Evolutionary conservation across 2,888 invertebrate species (phyloP), one percentile per base, ranked within the genome.

Genomic region (Metacarcinus magister): DNA sequence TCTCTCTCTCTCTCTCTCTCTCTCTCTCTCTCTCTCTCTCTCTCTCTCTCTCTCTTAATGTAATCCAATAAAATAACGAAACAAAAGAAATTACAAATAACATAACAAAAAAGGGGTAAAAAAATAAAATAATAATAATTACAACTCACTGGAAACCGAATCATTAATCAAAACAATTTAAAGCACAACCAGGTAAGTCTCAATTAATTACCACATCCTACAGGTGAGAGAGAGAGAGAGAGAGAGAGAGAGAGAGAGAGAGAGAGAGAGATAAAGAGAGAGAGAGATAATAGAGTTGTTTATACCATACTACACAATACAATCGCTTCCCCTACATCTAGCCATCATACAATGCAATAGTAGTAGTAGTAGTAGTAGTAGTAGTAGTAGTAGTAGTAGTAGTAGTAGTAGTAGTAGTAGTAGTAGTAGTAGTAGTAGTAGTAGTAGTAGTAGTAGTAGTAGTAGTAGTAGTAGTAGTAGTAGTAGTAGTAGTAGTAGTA

Each of bases 11-110:
- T n/a, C n/a, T n/a, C n/a, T n/a, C n/a, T n/a, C n/a, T n/a, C n/a
- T n/a, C n/a, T n/a, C n/a, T n/a, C n/a, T 82, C n/a, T 82, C 82
- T 82, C 82, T 23, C 82, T 82, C 82, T 23, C n/a, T 82, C 82
- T 82, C 32, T 82, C 82, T 32, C 82, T 48, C 48, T 48, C 48
- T 48, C 48, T 48, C 5, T 13, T 48, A 5, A 48, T 48, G 7
- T 8, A 13, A 5, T 8, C 5, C 7, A 48, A 48, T 5, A 8
- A 48, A 48, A 48, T 13, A 48, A 48, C 13, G 13, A 48, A 48
- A 48, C 7, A 5, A 48, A 48, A 48, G 7, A 48, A 48, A 48
- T 8, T 48, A 13, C 48, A 48, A 48, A 48, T 48, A 48, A 5
- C 5, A 48, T 48, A 13, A 48, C 48, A 48, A 48, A 48, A 48